Base-by-base conservation (phyloP, 1,140 invertebrate genomes). In the Drosophila erecta region DNA sequence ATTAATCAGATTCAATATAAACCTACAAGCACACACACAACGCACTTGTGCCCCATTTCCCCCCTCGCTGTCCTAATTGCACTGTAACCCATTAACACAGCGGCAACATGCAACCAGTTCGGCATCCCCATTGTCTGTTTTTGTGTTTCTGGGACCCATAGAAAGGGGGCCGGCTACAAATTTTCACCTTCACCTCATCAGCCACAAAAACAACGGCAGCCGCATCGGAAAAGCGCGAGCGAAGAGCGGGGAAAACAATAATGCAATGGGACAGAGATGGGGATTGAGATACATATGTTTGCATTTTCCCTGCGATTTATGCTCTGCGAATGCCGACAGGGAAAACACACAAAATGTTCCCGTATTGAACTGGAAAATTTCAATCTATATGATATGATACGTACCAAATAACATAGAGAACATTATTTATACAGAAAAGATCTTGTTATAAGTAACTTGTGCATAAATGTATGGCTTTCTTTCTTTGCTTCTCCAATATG, bases 171-270 rank as follows among this genome's bases (percentile, higher is more conserved):
- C 72, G 27, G 58, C 51, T 74, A 71, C 65, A 69, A 81, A 61
- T 86, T 86, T 86, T 86, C 83, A 86, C 81, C 81, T 86, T 87
- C 81, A 86, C 83, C 81, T 81, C 81, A 78, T 67, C 66, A 59
- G 57, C 58, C 54, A 47, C 43, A 49, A 66, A 62, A 76, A 72
- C 61, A 64, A 79, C 15, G 46, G 22, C 37, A 66, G 38, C 51
- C 67, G 65, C 40, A 67, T 54, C 41, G 61, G 71, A 62, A 71
- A 58, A 61, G 59, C 50, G 37, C 3, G 17, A 27, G 37, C 8
- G 53, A 37, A 59, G 43, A 51, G 37, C 11, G 49, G 66, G 51
- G 40, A 57, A 71, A 65, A 62, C 24, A 51, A 61, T 57, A 65
- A 41, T 47, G 33, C 61, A 35, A 62, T 44, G 44, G 73, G 51